Evolutionary conservation across 2,888 invertebrate species (phyloP), one percentile per base, ranked within the genome.

Genomic region (Atethmia centrago): DNA sequence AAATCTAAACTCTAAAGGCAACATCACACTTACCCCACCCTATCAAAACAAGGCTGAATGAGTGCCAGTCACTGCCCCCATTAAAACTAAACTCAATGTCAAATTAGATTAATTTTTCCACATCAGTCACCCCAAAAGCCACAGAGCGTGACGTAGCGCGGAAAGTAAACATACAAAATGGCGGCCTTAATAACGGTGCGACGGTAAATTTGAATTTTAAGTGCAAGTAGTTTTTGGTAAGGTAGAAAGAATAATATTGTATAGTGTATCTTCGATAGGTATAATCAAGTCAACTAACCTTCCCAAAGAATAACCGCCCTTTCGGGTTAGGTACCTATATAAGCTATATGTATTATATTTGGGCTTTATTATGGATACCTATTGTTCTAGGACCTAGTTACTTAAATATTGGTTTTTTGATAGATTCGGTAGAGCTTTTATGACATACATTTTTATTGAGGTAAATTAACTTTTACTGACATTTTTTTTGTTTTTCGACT

Each of bases 131-230:
- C 89, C 88, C 87, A 86, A 85, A 87, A 87, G 49, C 87, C 88
- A 86, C 89, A 82, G 83, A 88, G 88, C 95, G 94, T 94, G 92
- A 93, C 92, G 89, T 88, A 76, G 86, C 88, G 85, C 78, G 84
- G 85, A 89, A 93, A 88, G 92, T 93, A 94, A 94, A 94, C 92
- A 93, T 88, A 86, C 93, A 95, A 94, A 90, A 95, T 94, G 95
- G 94, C 94, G 85, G 92, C 79, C 72, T 53, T 86, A 81, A 78
- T 86, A 77, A 84, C 79, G 74, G 83, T 62, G 63, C 59, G 56
- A 65, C 69, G 75, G 78, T 28, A 42, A 64, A 76, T 79, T 83
- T 67, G 51, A 74, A 76, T 77, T 62, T 74, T 74, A 49, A 72
- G 70, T 71, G 55, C 36, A 69, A 73, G 66, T 59, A 31, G 58